Percentiles rank a stretch among this genome's conserved stretches.
These are phyloP conservation scores for Sebastes wilsoni DNA, from an alignment of 2,797 vertebrate species.

Conservation along the genomic window DNA sequence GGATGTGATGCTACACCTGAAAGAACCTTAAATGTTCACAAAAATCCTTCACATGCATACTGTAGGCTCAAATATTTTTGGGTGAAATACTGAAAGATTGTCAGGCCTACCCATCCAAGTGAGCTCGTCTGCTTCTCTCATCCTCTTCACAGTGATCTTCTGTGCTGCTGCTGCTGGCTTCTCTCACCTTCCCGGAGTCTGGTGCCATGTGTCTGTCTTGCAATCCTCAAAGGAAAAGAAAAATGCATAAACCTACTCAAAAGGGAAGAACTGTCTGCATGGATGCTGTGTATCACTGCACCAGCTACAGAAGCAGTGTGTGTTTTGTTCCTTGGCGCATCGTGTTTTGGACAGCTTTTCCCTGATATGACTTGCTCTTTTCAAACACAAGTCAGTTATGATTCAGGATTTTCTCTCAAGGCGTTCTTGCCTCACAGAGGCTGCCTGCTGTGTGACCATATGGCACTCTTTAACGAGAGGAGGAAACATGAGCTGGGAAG, in stretches of 20 bases:
- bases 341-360: slow-evolving; percentile 14
- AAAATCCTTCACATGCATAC: neutral
- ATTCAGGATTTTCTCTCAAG: slow-evolving; percentile 53
- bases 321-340: neutral
- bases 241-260: neutral
- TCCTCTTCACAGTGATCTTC: slow-evolving; percentile 11
- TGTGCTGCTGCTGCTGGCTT: neutral
- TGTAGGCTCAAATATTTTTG: neutral
- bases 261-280: neutral
- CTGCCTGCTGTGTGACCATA: slow-evolving; percentile 78
- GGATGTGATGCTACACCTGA: neutral
- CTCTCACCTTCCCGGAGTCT: neutral
- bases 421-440: slow-evolving; percentile 41
- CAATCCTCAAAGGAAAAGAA: neutral
- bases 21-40: neutral
- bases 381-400: slow-evolving; percentile 46
- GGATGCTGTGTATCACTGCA: neutral
- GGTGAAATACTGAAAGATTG: neutral
- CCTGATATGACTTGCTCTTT: slow-evolving; percentile 52
- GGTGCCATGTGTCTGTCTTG: neutral
- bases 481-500: slow-evolving; percentile 24
- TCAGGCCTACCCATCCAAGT: slow-evolving; percentile 21
- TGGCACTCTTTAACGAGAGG: slow-evolving; percentile 57
- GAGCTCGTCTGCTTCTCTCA: neutral
- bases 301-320: neutral